Evolutionary conservation across 2,888 invertebrate species (phyloP), one percentile per base, ranked within the genome.

Genomic region (Phalera bucephala): DNA sequence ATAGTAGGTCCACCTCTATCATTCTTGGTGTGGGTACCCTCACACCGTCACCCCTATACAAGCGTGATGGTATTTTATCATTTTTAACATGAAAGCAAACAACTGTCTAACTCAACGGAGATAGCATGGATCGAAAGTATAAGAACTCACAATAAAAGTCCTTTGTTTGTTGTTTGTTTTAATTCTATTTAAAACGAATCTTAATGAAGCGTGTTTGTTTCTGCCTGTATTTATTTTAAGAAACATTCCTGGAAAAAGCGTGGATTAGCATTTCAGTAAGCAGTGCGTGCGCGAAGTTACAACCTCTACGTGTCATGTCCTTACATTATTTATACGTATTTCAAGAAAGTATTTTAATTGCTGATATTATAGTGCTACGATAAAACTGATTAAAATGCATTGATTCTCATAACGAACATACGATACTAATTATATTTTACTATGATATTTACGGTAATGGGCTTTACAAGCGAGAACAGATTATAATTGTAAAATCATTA

Each of bases 281-380:
- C 32, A 37, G 40, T 47, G 53, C 45, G 43, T 54, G 47, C 33
- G 35, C 28, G 26, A 28, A 34, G 33, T 25, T 31, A 37, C 31
- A 36, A 53, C 30, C 37, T 51, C 37, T 39, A 43, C 32, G 36
- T 45, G 39, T 31, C 42, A 54, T 38, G 54, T 31, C 21, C 20
- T 19, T 45, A 43, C 41, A 51, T 45, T 45, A 53, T 51, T 45
- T 44, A 45, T 53, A 41, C 37, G 11, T 33, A 23, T 36, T 40
- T 40, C 33, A 25, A 31, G 39, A 37, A 44, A 34, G 38, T 25
- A 44, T 37, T 43, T 52, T 41, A 46, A 41, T 41, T 39, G 35
- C 43, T 45, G 10, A 28, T 38, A 34, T 36, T 45, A 36, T 33
- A 29, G 11, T 1, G 19, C 11, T 15, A 9, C 9, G 11, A 19